Evolutionary conservation across 2,888 invertebrate genomes (phyloP).

Genomic region (Erynnis tages): DNA sequence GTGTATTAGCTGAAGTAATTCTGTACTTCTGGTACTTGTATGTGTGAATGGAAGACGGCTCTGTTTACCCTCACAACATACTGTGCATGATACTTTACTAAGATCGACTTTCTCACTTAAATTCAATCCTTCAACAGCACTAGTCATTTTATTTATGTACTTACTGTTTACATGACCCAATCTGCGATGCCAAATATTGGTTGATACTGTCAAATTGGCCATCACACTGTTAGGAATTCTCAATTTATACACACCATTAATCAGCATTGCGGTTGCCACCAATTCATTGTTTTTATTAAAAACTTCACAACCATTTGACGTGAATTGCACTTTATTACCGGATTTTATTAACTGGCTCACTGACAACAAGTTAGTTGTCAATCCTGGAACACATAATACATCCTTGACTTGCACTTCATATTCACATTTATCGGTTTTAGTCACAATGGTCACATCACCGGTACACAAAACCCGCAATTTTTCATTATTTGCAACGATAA

Average conservation of each 20-base stretch:
- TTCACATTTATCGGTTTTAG: constrained; percentile 14
- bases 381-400: constrained; percentile 27
- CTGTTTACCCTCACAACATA: background rate
- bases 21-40: background rate
- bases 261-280: constrained; percentile 4
- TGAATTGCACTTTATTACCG: constrained; percentile 27
- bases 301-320: constrained; percentile 17
- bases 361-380: constrained; percentile 29
- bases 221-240: background rate
- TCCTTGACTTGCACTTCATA: constrained; percentile 24
- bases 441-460: constrained; percentile 28
- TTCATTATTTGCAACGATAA: constrained; percentile 30
- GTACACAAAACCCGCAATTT: constrained; percentile 26
- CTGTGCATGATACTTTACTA: background rate
- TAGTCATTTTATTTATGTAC: constrained; percentile 28
- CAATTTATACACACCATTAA: constrained; percentile 19
- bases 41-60: background rate
- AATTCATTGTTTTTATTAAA: background rate
- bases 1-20: background rate
- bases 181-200: background rate
- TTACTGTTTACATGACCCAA: constrained; percentile 3
- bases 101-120: constrained; percentile 2
- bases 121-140: constrained; percentile 26
- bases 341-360: constrained; percentile 28
- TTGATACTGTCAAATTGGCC: background rate